Percentiles rank a stretch among this genome's conserved stretches.
Conservation (phyloP, 2,113 vertebrate genomes). For the Thomomys bottae region DNA sequence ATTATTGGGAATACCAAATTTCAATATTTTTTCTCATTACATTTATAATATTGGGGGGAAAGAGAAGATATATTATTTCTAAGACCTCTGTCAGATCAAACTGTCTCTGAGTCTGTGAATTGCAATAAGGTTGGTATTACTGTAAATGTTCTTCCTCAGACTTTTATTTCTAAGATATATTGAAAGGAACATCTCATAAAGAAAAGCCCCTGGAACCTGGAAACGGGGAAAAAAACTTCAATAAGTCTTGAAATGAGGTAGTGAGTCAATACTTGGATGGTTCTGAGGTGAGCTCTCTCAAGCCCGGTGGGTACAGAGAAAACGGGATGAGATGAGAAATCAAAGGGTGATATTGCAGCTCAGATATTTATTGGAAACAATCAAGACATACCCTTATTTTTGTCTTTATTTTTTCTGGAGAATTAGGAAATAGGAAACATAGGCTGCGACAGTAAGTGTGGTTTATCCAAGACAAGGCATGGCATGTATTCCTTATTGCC, state of each 20-base stretch:
- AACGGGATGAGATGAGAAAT: background rate
- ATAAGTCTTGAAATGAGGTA: slow-evolving; percentile 64
- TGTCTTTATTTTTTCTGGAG: background rate
- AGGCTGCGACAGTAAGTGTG: background rate
- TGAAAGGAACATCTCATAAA: slow-evolving; percentile 50
- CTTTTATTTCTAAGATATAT: slow-evolving; percentile 63
- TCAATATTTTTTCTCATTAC: slow-evolving; percentile 27
- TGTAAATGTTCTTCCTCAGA: background rate
- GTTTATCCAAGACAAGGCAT: background rate
- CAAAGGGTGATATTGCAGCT: slow-evolving; percentile 2
- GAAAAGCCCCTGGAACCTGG: slow-evolving; percentile 27
- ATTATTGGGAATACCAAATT: background rate
- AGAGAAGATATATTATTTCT: slow-evolving; percentile 22
- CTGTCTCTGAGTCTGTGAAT: background rate
- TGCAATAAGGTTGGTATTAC: slow-evolving; percentile 18
- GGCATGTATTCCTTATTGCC: background rate
- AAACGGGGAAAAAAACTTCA: slow-evolving; percentile 30
- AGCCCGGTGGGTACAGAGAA: background rate
- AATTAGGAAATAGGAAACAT: background rate
- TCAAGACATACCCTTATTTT: background rate
- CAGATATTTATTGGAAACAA: background rate
- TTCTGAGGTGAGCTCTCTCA: background rate
- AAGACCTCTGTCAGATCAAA: slow-evolving; percentile 20
- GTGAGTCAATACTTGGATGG: slow-evolving; percentile 35
- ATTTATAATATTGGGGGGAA: background rate